phyloP scores from a whole-genome alignment of 2,888 invertebrate species.

The Flabesymbios commensalis region DNA sequence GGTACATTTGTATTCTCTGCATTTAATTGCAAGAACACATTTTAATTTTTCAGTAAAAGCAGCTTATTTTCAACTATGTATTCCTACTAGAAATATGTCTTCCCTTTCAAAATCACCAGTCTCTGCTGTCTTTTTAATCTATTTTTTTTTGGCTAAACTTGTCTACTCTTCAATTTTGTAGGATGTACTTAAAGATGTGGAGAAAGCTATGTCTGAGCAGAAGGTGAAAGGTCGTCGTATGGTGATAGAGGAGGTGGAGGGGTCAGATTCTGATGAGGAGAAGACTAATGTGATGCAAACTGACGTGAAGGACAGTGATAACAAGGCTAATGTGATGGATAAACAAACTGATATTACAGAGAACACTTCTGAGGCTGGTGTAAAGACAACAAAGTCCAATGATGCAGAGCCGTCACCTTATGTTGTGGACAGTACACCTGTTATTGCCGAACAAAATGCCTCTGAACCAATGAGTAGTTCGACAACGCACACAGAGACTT shows the following conservation, averaged over 20 bases:
- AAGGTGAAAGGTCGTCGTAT: conserved; percentile 50
- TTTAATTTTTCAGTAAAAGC: no score
- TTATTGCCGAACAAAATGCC: not conserved
- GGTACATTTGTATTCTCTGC: no score
- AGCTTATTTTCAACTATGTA: no score
- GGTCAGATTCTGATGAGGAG: conserved; percentile 33
- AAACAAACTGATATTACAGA: not conserved
- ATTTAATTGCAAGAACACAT: no score
- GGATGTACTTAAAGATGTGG: conserved; percentile 45
- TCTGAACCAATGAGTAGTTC: no score
- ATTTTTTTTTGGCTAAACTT: no score
- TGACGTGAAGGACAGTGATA: not conserved
- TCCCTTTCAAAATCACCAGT: no score
- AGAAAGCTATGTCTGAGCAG: conserved; percentile 39
- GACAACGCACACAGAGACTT: not conserved
- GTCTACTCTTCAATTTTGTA: no score
- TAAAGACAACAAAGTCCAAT: not conserved
- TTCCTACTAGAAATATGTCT: no score
- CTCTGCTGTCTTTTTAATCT: no score
- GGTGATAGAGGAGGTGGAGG: conserved; percentile 55
- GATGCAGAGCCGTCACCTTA: not conserved
- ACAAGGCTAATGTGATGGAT: not conserved
- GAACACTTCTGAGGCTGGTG: no score
- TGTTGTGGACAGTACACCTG: not conserved
- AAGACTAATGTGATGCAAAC: not conserved